Conservation (phyloP, 1,140 invertebrate genomes). For the Calephelis nemesis region DNA sequence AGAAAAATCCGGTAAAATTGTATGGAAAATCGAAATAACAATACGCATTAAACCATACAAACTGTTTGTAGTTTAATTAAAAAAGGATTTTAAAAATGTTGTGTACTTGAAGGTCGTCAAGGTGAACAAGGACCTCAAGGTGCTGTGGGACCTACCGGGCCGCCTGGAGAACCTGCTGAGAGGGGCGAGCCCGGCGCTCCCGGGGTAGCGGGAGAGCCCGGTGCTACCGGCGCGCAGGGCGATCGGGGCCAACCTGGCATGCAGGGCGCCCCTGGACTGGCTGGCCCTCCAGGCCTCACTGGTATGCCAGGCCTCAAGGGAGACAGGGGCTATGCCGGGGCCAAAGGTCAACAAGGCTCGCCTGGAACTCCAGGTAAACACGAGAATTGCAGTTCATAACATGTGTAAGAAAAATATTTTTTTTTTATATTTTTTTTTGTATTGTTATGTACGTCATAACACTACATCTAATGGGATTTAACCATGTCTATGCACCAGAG, state of each 20-base stretch:
- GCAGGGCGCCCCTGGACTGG: slow-evolving; percentile 83
- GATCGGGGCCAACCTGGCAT: slow-evolving; percentile 85
- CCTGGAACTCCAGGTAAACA: slow-evolving; percentile 80
- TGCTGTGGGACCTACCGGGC: slow-evolving; percentile 83
- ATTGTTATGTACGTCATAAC: too few relatives aligned
- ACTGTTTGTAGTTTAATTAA: too few relatives aligned
- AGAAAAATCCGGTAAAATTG: too few relatives aligned
- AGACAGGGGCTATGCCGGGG: slow-evolving; percentile 84
- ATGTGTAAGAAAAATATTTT: too few relatives aligned
- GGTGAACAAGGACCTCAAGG: slow-evolving; percentile 86
- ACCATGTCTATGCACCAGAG: too few relatives aligned
- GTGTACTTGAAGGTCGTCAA: slow-evolving; percentile 74
- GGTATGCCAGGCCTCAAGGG: slow-evolving; percentile 87
- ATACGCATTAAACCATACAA: too few relatives aligned
- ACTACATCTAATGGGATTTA: too few relatives aligned
- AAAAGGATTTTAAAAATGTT: too few relatives aligned
- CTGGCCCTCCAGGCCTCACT: slow-evolving; percentile 83
- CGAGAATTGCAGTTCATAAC: too few relatives aligned
- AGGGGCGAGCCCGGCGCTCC: slow-evolving; percentile 87
- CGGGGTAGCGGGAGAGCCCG: slow-evolving; percentile 85
- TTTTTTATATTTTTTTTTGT: too few relatives aligned
- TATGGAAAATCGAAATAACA: too few relatives aligned
- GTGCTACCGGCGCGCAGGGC: slow-evolving; percentile 85
- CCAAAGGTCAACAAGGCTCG: slow-evolving; percentile 87
- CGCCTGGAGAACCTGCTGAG: slow-evolving; percentile 87